phyloP scores from a whole-genome alignment of 2,888 invertebrate genomes.

The Drosophila picticornis region DNA sequence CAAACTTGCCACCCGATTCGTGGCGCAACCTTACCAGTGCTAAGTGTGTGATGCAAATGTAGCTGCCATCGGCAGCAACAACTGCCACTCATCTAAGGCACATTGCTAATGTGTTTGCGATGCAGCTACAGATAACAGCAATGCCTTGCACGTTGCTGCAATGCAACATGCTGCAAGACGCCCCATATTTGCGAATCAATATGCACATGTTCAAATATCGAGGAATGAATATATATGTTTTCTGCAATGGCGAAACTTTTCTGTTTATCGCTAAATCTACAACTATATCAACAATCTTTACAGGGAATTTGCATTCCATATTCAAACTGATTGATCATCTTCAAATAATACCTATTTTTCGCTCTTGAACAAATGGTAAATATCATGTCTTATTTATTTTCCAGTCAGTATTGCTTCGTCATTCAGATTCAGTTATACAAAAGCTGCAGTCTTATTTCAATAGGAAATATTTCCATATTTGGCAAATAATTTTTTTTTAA shows the following conservation, averaged over 20 bases:
- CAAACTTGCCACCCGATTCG: neutral
- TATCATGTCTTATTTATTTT: neutral
- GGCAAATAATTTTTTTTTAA: neutral
- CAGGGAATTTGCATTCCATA: neutral
- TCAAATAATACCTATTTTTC: neutral
- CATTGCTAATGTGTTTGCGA: conserved; percentile 60
- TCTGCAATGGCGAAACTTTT: neutral
- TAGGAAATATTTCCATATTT: neutral
- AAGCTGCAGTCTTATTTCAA: neutral
- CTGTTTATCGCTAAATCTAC: neutral
- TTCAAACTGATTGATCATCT: conserved; percentile 3
- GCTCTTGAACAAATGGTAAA: neutral
- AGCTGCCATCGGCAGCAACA: conserved; percentile 37
- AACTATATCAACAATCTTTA: neutral
- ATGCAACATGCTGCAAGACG: neutral
- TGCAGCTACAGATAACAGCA: conserved; percentile 43
- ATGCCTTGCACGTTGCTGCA: conserved; percentile 15
- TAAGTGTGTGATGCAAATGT: conserved; percentile 47
- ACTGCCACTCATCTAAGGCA: conserved; percentile 49
- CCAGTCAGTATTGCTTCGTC: neutral
- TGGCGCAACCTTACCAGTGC: neutral
- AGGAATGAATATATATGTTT: conserved; percentile 6
- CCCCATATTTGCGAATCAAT: neutral
- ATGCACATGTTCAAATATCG: conserved; percentile 7
- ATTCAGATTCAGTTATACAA: neutral